Base-by-base conservation (phyloP, 1,140 invertebrate species). In the Planococcus citri region DNA sequence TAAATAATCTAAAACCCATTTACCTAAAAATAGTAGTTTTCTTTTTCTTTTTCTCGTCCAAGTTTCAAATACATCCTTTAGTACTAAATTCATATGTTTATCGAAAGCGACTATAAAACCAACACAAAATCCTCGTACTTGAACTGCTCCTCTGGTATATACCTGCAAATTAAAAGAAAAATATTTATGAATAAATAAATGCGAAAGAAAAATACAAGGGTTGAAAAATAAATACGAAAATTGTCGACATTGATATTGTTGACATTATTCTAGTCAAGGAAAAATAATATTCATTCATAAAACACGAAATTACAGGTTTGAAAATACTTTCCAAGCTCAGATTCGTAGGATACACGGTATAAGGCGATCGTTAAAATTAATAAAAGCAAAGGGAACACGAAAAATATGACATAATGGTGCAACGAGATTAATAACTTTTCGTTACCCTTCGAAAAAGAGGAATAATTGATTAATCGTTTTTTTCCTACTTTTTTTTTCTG, bases 11-110 rank as follows among this genome's bases (percentile, higher is more conserved):
- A n/a, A n/a, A n/a, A n/a, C n/a, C n/a, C 17, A 17, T n/a, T 51
- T 20, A 51, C 41, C 41, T 51, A 51, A 20, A 51, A 51, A 51
- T 9, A 17, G 41, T 9, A 51, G 6, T 69, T 73, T 73, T 25
- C 67, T 61, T 69, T 71, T 73, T 25, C 72, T 72, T 58, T 72
- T 73, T 68, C 88, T 81, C n/a, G 81, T 85, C 86, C 88, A 96
- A 2, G 86, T 79, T 80, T 97, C 94, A 68, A 88, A 83, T 1
- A 94, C 93, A 79, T 97, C 91, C 51, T 84, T 83, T 33, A 98
- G 78, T 8, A 90, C 88, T 70, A 98, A 78, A 80, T 98, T 98
- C 88, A 92, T 95, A 76, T 95, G 91, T 78, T 94, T 95, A 79
- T 98, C 95, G 78, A 95, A 98, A 8, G 91, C 90, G 20, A 88